A percentile compares a stretch with the other conserved stretches of the same genome.
Evolutionary conservation across 1,140 invertebrate genomes (phyloP).

Genomic region (Tetragonula clypearis): DNA sequence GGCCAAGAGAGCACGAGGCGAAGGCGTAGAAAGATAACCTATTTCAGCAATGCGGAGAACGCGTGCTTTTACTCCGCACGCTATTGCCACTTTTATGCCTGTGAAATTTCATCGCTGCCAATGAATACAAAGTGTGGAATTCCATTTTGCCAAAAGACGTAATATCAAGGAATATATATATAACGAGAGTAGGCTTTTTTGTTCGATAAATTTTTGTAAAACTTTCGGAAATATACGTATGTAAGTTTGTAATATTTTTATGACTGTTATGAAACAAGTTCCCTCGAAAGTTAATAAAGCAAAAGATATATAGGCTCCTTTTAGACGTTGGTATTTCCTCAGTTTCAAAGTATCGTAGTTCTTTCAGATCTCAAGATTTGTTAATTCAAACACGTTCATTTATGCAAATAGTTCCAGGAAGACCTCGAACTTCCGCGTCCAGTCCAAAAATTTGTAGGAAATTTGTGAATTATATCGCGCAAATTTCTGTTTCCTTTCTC

Average conservation of each 20-base stretch:
- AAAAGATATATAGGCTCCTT: neutral
- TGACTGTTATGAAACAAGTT: neutral
- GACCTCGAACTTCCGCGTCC: neutral
- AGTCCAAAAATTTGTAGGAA: neutral
- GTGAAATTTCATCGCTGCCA: too few species aligned
- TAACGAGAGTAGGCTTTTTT: too few species aligned
- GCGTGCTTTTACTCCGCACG: conserved; percentile 29
- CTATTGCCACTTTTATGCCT: conserved; percentile 28
- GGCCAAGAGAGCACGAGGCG: conserved; percentile 37
- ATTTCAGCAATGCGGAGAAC: conserved; percentile 47
- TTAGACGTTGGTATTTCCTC: neutral
- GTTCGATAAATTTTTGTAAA: too few species aligned
- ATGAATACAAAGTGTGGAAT: too few species aligned
- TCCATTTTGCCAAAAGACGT: too few species aligned
- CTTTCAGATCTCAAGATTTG: neutral
- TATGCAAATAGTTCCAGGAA: neutral
- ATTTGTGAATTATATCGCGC: neutral
- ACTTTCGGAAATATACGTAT: neutral
- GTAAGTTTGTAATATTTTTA: neutral
- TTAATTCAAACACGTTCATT: neutral
- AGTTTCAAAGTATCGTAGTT: neutral
- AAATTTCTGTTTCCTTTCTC: neutral
- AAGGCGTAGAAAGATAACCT: conserved; percentile 47
- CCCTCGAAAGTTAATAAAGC: too few species aligned
- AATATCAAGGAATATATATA: too few species aligned